Evolutionary conservation across 2,888 invertebrate species (phyloP), one percentile per base, ranked within the genome.

Genomic region (Alsophila aescularia): DNA sequence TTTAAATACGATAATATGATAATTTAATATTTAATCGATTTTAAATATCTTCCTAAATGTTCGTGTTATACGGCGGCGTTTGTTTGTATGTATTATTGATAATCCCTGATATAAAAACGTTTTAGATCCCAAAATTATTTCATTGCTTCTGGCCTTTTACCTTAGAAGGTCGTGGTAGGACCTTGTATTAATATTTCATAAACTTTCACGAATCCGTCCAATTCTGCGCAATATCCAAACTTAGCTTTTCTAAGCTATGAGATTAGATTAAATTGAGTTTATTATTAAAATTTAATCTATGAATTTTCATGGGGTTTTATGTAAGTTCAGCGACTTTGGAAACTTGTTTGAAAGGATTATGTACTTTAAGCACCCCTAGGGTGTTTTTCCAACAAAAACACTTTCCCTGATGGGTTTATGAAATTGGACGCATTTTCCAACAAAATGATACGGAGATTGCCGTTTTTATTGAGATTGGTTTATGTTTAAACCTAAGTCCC

Each of bases 301-400:
- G 55, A 62, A 64, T 57, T 65, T 64, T 62, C 52, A 60, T 59
- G 43, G 53, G 36, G 44, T 53, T 60, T 59, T 48, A 39, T 39
- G 37, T 54, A 47, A 63, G 54, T 62, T 59, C 42, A 18, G 52
- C 14, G 39, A 49, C 57, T 60, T 49, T 24, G 34, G 32, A 48
- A 59, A 52, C 48, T 58, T 56, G 41, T 52, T 48, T 56, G 35
- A 54, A 53, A 42, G 57, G 53, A 58, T 58, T 58, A 58, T 49
- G 40, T 44, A 44, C 40, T 49, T 32, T 8, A 9, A 24, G 29
- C 32, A 43, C 40, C 55, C 55, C 41, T 14, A 0, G 55, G 55
- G 36, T 45, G 45, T 56, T 56, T 54, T 56, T 56, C 45, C 18
- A 51, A 51, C 45, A 51, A 45, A 55, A 51, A 42, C 45, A 51